Base-by-base conservation (phyloP, 2,113 vertebrate species). In the Dolichotis patagonum region DNA sequence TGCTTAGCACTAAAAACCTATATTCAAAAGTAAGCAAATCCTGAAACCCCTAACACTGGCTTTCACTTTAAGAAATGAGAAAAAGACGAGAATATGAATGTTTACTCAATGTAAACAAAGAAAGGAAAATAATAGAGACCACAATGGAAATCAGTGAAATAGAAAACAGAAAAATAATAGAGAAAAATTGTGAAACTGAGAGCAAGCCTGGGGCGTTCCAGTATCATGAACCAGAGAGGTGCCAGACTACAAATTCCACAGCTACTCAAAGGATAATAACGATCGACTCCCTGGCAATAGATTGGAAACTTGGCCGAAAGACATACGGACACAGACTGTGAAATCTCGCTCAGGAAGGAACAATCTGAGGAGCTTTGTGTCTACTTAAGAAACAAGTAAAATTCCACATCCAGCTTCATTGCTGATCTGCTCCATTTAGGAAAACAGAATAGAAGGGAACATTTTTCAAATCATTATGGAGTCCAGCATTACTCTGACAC, bases 81-180 rank as follows among this genome's bases (percentile, higher is more conserved):
- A 86, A 92, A 93, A 62, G 52, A 38, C 20, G 38, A 87, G 46
- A 24, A 88, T 94, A 67, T 69, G 30, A 95, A 81, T n/a, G n/a
- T n/a, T n/a, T n/a, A 65, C 19, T 43, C 32, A 80, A 3, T 69
- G 0, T 56, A 63, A 63, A 6, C 32, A 78, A 90, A 89, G 26
- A 81, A 75, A 83, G 75, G 56, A 73, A 62, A n/a, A 32, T 26
- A 77, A 58, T 46, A 54, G 77, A 75, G 20, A 43, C 19, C 49
- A 24, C 10, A 3, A 24, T 19, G 35, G 24, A 82, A 90, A 77
- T 90, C 46, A 56, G 1, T 38, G 26, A 81, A 38, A 63, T 16
- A 82, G 35, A 63, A 86, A n/a, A 71, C n/a, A 86, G 75, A 82
- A 60, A 87, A 83, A 77, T 17, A 62, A n/a, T 7, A 90, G 1